These are phyloP conservation scores for Smithornis capensis DNA, from an alignment of 2,113 vertebrate genomes.

Conservation along the genomic window DNA sequence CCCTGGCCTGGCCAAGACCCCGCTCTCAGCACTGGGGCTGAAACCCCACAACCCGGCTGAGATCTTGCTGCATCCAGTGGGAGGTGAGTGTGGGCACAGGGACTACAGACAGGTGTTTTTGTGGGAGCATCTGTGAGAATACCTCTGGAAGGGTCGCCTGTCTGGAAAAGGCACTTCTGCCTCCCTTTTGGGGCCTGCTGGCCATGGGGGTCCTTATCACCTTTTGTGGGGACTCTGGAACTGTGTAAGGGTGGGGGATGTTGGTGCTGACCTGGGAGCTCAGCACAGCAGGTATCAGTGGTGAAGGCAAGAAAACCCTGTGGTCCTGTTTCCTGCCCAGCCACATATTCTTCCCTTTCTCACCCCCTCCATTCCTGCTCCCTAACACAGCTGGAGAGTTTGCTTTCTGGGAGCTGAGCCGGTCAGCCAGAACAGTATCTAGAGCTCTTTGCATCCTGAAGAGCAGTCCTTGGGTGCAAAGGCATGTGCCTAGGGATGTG, in stretches of 20 bases:
- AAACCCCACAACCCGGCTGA: conserved; percentile 96
- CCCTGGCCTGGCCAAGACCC: conserved; percentile 94
- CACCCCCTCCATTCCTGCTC: neutral
- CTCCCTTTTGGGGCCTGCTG: neutral
- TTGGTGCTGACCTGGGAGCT: neutral
- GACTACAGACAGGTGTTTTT: neutral
- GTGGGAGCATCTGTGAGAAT: neutral
- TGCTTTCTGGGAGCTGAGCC: neutral
- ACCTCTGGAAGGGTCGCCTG: neutral
- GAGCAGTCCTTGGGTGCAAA: neutral
- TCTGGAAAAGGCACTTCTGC: neutral
- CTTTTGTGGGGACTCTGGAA: neutral
- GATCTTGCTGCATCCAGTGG: conserved; percentile 87
- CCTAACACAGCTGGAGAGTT: neutral
- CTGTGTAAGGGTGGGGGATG: neutral
- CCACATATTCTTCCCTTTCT: neutral
- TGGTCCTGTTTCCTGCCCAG: neutral
- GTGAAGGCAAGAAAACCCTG: neutral
- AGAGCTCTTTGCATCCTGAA: neutral
- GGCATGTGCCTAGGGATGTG: neutral
- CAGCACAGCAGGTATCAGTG: neutral
- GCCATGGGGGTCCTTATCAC: neutral
- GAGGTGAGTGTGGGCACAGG: conserved; percentile 76
- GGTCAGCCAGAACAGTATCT: conserved; percentile 13
- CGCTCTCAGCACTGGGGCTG: conserved; percentile 91